Base-by-base conservation (phyloP, 2,888 invertebrate species). In the Prosopocoilus inquinatus region DNA sequence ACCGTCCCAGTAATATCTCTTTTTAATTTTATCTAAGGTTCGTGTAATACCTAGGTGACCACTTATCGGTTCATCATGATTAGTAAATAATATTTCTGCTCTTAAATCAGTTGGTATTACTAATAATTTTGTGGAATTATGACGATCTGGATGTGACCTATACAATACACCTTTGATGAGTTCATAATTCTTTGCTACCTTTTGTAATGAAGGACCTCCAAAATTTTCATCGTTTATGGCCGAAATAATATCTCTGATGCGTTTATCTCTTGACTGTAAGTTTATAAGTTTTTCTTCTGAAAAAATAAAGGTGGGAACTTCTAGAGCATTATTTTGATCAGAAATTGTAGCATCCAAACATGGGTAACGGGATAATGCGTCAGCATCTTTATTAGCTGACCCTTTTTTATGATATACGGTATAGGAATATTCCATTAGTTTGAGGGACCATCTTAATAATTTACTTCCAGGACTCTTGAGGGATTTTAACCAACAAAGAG, bases 11-110 rank as follows among this genome's bases (percentile, higher is more conserved):
- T 62, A 65, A 50, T 55, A 65, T 16, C 63, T 20, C 28, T 48
- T 28, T 47, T 51, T 58, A 16, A 64, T 60, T 50, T 62, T 65
- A 9, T 57, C 7, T 35, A 44, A 11, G 11, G 50, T 44, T 55
- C 64, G 66, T n/a, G 59, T 39, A 3, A 52, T 46, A 4, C 61
- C 65, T 12, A 62, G 39, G 20, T 66, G 63, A 16, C 61, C 62
- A 12, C 57, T 47, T 12, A 61, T 20, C 5, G 63, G 65, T 41
- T 62, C 61, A 1, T 38, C 35, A 35, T 66, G 63, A 50, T 61
- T 44, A 9, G 36, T 4, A 35, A 43, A 64, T 34, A 65, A n/a
- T n/a, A 65, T 59, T 52, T 65, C 64, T 15, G 20, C 33, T 35
- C 50, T 34, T 16, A 65, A 28, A 1, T 50, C 8, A 54, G 20